phyloP scores from a whole-genome alignment of 2,797 vertebrate genomes.

The Coregonus sp. region DNA sequence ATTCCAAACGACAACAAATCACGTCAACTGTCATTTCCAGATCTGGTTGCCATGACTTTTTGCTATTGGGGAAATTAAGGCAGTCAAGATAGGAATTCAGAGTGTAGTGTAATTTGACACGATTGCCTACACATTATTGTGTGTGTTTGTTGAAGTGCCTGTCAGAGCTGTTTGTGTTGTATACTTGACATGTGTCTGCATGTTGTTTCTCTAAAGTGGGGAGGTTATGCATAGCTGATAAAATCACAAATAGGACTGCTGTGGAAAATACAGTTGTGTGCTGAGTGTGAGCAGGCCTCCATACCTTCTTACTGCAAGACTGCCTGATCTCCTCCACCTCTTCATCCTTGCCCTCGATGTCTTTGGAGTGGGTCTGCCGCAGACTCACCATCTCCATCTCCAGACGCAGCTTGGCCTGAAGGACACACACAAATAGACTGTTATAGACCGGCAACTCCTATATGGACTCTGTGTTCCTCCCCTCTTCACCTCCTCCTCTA shows the following conservation, averaged over 20 bases:
- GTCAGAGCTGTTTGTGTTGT: neutral
- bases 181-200: constrained; percentile 10
- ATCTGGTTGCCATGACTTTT: neutral
- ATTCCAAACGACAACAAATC: neutral
- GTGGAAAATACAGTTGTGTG: neutral
- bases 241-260: neutral
- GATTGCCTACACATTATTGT: constrained; percentile 1
- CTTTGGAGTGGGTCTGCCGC: constrained; percentile 93
- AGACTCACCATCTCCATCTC: constrained; percentile 98
- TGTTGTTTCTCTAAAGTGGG: neutral
- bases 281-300: neutral
- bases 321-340: constrained; percentile 95
- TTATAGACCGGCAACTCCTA: neutral
- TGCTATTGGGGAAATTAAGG: neutral
- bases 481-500: constrained; percentile 74
- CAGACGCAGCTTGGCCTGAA: constrained; percentile 89
- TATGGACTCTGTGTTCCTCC: neutral
- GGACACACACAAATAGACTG: constrained; percentile 13
- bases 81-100: neutral
- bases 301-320: constrained; percentile 96
- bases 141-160: neutral
- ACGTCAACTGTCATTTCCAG: neutral
- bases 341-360: constrained; percentile 93
- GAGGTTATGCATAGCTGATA: neutral
- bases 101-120: neutral